Conservation (phyloP, 2,113 vertebrate species). For the Callopanchax toddi region DNA sequence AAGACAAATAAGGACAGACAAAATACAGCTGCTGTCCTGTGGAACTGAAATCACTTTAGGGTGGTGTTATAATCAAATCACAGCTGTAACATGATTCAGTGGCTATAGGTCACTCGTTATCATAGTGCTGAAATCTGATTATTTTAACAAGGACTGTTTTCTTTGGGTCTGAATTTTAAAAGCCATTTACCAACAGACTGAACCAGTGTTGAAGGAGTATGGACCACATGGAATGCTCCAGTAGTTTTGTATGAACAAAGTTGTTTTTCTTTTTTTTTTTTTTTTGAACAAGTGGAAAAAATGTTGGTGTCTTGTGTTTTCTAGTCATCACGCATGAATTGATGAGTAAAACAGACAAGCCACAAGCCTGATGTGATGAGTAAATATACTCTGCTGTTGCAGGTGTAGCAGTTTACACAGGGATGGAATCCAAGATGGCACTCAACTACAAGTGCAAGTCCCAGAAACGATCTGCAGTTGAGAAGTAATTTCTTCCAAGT, state of each 20-base stretch:
- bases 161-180: too few species aligned
- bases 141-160: background rate
- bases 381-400: slow-evolving; percentile 41
- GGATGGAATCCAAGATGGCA: slow-evolving; percentile 99
- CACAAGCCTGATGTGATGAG: background rate
- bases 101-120: background rate
- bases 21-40: background rate
- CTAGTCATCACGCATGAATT: background rate
- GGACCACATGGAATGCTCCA: background rate
- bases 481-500: slow-evolving; percentile 83
- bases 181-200: too few species aligned
- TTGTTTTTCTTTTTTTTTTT: background rate
- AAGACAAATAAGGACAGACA: background rate
- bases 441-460: slow-evolving; percentile 99
- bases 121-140: background rate
- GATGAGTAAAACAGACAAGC: background rate
- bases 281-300: too few species aligned
- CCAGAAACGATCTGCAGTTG: slow-evolving; percentile 97
- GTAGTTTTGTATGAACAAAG: background rate
- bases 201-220: background rate
- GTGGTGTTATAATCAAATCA: background rate
- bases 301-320: background rate
- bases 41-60: background rate
- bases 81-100: background rate
- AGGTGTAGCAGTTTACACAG: slow-evolving; percentile 98